Conservation (phyloP, 2,113 vertebrate species). For the Agelaius tricolor region DNA sequence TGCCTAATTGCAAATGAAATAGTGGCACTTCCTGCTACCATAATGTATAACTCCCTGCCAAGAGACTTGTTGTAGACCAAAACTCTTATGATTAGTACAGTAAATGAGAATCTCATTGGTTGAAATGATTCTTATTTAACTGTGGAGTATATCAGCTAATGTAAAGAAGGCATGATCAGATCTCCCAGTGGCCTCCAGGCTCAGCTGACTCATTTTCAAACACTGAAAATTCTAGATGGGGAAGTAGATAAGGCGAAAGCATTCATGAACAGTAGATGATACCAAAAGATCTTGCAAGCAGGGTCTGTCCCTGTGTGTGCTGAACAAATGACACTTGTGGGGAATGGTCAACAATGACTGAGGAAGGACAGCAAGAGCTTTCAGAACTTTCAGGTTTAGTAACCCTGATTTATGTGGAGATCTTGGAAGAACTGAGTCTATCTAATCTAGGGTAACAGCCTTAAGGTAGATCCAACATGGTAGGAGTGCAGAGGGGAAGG, state of each 20-base stretch:
- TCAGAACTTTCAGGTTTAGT: background rate
- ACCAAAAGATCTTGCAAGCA: background rate
- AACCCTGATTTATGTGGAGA: background rate
- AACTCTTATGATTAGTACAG: background rate
- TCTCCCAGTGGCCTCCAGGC: background rate
- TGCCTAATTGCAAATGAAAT: background rate
- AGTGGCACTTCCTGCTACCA: background rate
- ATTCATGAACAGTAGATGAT: background rate
- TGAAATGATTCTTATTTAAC: background rate
- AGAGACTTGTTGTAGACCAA: background rate
- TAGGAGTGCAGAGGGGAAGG: rapidly evolving
- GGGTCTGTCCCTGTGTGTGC: background rate
- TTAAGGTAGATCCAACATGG: background rate
- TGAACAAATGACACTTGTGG: background rate
- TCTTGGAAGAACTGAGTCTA: background rate
- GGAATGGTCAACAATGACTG: background rate
- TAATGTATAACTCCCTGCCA: background rate
- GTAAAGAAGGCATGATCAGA: background rate
- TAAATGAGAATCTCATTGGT: background rate
- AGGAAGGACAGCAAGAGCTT: background rate
- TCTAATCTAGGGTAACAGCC: background rate
- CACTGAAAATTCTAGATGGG: background rate
- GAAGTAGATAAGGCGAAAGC: background rate
- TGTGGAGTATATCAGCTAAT: background rate
- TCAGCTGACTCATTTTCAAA: background rate